Conservation (phyloP, 2,888 invertebrate genomes). For the Crioceris asparagi region DNA sequence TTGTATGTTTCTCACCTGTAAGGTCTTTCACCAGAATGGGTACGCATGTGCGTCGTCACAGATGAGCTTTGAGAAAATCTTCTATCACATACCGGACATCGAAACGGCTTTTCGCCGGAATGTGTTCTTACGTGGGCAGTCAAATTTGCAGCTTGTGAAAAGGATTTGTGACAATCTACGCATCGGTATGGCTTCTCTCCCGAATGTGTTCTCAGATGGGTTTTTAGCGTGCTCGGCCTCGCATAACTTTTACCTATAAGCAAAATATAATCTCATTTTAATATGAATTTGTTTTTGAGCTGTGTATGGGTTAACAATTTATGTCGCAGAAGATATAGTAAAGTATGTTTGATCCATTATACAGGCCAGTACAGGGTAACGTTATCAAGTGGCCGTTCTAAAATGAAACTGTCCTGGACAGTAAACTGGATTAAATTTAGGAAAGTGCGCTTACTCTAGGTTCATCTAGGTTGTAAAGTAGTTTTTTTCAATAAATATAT, state of each 20-base stretch:
- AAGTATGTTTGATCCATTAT: no score
- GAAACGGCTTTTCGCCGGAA: constrained; percentile 96
- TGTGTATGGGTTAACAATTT: no score
- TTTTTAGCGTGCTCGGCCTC: constrained; percentile 91
- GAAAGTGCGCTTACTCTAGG: no score
- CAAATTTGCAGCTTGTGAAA: constrained; percentile 96
- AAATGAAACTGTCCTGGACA: no score
- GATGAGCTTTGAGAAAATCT: constrained; percentile 92
- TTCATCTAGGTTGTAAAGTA: no score
- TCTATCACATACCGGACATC: constrained; percentile 91
- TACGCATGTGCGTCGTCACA: constrained; percentile 98
- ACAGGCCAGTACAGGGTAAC: no score
- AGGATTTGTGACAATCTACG: constrained; percentile 90
- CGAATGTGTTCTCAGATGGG: constrained; percentile 91
- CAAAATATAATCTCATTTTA: no score
- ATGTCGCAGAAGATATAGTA: no score
- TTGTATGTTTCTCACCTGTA: constrained; percentile 51
- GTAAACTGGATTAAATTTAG: no score
- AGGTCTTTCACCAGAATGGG: constrained; percentile 99
- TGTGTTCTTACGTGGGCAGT: constrained; percentile 95
- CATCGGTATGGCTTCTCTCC: constrained; percentile 91
- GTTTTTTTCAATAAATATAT: no score
- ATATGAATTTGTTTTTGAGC: no score
- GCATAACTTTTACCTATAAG: constrained; percentile 74
- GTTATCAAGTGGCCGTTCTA: no score